phyloP scores from a whole-genome alignment of 1,140 invertebrate genomes.

The Nilaparvata lugens region DNA sequence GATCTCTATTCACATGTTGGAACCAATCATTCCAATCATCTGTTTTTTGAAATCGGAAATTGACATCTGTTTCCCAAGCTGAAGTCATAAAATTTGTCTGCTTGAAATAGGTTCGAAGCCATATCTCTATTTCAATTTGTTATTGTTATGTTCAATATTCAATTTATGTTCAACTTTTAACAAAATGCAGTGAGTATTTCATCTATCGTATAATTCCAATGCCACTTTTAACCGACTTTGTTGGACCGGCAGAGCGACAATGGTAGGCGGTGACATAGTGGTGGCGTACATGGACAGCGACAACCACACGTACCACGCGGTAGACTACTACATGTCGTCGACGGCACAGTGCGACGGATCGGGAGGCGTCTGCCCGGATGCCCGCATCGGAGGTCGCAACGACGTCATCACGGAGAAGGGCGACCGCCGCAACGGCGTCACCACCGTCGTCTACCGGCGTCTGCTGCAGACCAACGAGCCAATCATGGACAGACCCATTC shows the following conservation, averaged over 20 bases:
- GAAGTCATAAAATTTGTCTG: too few species aligned
- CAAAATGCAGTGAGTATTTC: too few species aligned
- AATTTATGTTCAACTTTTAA: too few species aligned
- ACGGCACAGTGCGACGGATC: constrained; percentile 73
- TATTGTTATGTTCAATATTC: too few species aligned
- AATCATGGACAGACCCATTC: constrained; percentile 56
- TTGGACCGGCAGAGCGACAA: constrained; percentile 36
- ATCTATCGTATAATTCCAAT: too few species aligned
- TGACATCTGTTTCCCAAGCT: too few species aligned
- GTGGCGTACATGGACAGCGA: constrained; percentile 69
- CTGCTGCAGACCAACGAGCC: constrained; percentile 66
- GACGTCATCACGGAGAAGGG: constrained; percentile 66
- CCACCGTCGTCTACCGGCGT: constrained; percentile 67
- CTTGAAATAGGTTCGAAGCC: too few species aligned
- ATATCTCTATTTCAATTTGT: too few species aligned
- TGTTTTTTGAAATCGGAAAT: too few species aligned
- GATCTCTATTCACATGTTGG: too few species aligned
- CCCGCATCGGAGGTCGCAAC: constrained; percentile 67
- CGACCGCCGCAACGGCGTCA: constrained; percentile 66
- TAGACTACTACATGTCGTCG: constrained; percentile 78
- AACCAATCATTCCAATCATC: too few species aligned
- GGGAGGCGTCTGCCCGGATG: constrained; percentile 76
- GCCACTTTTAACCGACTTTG: background rate
- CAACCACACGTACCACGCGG: constrained; percentile 57
- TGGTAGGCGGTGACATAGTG: constrained; percentile 72